Base-by-base conservation (phyloP, 2,797 vertebrate species). In the Semotilus atromaculatus region DNA sequence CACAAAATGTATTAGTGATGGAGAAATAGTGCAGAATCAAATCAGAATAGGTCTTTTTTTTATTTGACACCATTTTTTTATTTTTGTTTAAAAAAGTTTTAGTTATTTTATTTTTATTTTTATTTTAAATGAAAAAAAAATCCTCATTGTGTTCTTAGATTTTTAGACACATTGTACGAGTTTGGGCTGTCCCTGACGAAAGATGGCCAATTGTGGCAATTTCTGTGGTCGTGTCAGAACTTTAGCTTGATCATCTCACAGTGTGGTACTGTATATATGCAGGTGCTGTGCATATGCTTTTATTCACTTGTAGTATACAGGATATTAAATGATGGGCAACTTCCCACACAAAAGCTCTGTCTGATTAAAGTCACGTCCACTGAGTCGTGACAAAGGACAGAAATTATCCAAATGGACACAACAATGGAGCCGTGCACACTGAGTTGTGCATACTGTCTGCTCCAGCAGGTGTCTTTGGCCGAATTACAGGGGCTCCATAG, bases 391-490 rank as follows among this genome's bases (percentile, higher is more conserved):
- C 19, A 64, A 73, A 71, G 66, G 68, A 71, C 34, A 72, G 82
- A 85, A 78, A 72, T 82, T 8, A 64, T 38, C 31, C 64, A 75
- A 76, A 66, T 70, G 62, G 45, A 67, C n/a, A 74, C n/a, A 58
- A 83, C 82, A 58, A 58, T 67, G 23, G 31, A 83, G 31, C 43
- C 7, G 1, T 66, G 60, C 58, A 74, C 29, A 81, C 4, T 19
- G 36, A 51, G 60, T 16, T 77, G 45, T 68, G 58, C 38, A 67
- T 7, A 31, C 10, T 62, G 85, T 84, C 79, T 77, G 40, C 67
- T 86, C 80, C 79, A 82, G 74, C 87, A 86, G 87, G 87, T 86
- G 87, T 36, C 64, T 73, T 68, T 77, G 34, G 40, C 29, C 31
- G 21, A 84, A 82, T 72, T 10, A 68, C 58, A 72, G 21, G 55